Evolutionary conservation across 2,888 invertebrate genomes (phyloP).

Genomic region (Nemapogon koenigi): DNA sequence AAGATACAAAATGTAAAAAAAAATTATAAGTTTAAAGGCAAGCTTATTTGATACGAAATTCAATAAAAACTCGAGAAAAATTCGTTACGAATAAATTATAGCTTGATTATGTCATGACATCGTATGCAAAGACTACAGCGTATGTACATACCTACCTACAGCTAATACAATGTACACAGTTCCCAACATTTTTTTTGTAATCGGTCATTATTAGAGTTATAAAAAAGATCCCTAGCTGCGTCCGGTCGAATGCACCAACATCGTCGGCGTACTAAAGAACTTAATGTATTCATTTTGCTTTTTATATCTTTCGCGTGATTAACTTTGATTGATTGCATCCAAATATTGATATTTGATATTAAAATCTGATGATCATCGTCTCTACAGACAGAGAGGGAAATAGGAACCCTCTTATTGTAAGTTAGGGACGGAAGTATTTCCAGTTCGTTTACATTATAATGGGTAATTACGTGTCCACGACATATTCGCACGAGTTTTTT

Average conservation of each 20-base stretch:
- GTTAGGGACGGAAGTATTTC: slow-evolving; percentile 22
- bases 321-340: slow-evolving; percentile 62
- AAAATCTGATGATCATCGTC: slow-evolving; percentile 27
- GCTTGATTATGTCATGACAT: slow-evolving; percentile 50
- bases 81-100: slow-evolving; percentile 24
- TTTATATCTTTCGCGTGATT: slow-evolving; percentile 63
- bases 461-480: slow-evolving; percentile 23
- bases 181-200: slow-evolving; percentile 46
- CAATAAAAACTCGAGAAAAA: slow-evolving; percentile 2
- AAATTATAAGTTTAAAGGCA: too few relatives aligned
- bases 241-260: slow-evolving; percentile 36
- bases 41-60: neutral
- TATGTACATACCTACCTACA: too few relatives aligned
- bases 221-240: slow-evolving; percentile 35
- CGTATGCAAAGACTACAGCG: too few relatives aligned
- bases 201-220: slow-evolving; percentile 48
- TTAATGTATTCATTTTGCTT: slow-evolving; percentile 59
- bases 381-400: slow-evolving; percentile 25
- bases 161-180: slow-evolving; percentile 32
- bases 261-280: slow-evolving; percentile 41
- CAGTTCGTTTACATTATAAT: slow-evolving; percentile 30
- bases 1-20: too few relatives aligned
- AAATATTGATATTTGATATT: slow-evolving; percentile 60
- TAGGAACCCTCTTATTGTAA: slow-evolving; percentile 18
- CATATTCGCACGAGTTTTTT: slow-evolving; percentile 28